Percentiles rank a stretch among this genome's conserved stretches.
Evolutionary conservation across 2,888 invertebrate genomes (phyloP).

Genomic region (Leptopilina myrica): DNA sequence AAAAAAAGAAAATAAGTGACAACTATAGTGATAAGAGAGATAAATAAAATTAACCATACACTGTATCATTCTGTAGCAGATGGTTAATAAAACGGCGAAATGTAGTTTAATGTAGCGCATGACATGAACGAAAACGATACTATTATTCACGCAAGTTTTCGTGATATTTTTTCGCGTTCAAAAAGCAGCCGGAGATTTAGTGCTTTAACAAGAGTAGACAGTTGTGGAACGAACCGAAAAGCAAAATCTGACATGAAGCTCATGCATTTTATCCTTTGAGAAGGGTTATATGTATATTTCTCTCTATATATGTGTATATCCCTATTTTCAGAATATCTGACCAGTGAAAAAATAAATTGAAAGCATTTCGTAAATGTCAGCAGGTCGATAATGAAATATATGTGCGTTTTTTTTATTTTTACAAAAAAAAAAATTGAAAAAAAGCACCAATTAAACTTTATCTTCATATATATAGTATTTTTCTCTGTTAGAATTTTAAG

Average conservation of each 20-base stretch:
- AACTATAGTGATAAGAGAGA: background rate
- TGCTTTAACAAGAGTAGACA: conserved; percentile 33
- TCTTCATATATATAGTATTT: background rate
- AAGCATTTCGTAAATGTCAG: background rate
- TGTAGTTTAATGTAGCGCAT: conserved; percentile 20
- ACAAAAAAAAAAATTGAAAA: background rate
- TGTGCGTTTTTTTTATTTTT: too few species aligned
- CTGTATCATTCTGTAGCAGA: conserved; percentile 6
- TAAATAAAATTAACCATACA: conserved; percentile 23
- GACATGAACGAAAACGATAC: conserved; percentile 36
- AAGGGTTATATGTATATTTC: background rate
- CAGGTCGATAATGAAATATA: conserved; percentile 26
- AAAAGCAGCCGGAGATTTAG: conserved; percentile 19
- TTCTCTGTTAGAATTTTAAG: background rate
- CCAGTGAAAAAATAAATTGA: conserved; percentile 31
- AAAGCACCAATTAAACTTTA: background rate
- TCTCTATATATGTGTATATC: background rate
- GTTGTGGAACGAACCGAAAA: conserved; percentile 26
- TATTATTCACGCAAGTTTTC: conserved; percentile 29
- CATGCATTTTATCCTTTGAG: conserved; percentile 25
- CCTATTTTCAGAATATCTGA: background rate
- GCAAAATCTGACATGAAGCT: conserved; percentile 25
- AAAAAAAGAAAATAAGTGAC: too few species aligned
- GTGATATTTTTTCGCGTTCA: conserved; percentile 30
- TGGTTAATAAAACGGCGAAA: conserved; percentile 26